Percentiles rank a stretch among this genome's conserved stretches.
Evolutionary conservation across 2,797 vertebrate species (phyloP).

Genomic region (Carduelis carduelis): DNA sequence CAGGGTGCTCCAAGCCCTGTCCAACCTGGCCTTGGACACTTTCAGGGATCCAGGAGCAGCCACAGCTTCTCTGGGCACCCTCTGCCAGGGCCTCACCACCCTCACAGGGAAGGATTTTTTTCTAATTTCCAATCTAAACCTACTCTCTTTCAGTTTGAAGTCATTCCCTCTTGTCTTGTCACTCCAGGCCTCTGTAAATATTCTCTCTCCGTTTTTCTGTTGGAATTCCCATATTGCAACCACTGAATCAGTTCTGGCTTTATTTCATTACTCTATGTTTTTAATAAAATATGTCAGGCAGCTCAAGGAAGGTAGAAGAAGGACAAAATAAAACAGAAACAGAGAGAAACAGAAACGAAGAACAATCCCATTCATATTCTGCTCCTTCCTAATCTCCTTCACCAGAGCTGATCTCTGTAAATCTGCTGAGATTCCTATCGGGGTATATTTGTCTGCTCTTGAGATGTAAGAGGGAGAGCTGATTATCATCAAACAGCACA

Average conservation of each 20-base stretch:
- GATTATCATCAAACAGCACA: conserved; percentile 10
- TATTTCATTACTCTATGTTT: not conserved
- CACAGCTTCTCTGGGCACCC: not conserved
- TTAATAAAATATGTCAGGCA: not conserved
- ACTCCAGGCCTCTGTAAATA: not conserved
- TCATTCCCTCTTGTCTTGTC: not conserved
- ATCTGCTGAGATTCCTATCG: conserved; percentile 40
- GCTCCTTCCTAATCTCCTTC: conserved; percentile 13
- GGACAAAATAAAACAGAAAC: not conserved
- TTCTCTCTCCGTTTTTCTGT: not conserved
- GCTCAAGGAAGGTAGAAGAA: not conserved
- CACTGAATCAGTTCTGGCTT: not conserved
- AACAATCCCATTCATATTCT: not conserved
- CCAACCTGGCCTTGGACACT: not conserved
- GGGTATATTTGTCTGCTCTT: conserved; percentile 51
- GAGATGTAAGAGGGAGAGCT: conserved; percentile 42
- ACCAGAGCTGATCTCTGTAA: conserved; percentile 1
- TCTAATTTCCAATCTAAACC: not conserved
- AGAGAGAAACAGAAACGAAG: not conserved
- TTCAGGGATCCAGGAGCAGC: not conserved
- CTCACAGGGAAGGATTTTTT: not conserved
- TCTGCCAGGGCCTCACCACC: accelerated
- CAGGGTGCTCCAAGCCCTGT: accelerated
- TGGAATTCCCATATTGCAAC: not conserved
- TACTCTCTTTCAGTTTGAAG: not conserved